These are phyloP conservation scores for Acholoe squamosa DNA, from an alignment of 2,888 invertebrate species.

Conservation along the genomic window DNA sequence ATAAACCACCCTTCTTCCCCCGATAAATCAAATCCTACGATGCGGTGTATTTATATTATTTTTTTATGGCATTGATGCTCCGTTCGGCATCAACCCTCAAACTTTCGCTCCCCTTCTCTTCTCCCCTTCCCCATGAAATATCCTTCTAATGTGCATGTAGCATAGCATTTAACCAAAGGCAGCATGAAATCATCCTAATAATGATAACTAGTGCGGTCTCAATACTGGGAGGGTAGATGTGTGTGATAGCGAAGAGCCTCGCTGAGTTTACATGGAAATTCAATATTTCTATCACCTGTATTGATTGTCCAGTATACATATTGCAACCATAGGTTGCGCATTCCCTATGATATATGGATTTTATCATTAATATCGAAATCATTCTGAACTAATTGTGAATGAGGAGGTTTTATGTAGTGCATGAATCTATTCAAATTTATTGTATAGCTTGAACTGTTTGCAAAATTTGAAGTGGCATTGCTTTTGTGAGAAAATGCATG, in stretches of 20 bases:
- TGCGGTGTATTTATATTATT: not conserved
- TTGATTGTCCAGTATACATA: not conserved
- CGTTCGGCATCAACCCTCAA: not conserved
- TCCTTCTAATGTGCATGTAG: constrained; percentile 26
- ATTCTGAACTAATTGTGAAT: too few species aligned
- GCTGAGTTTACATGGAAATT: not conserved
- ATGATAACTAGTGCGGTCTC: not conserved
- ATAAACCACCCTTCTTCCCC: constrained; percentile 8
- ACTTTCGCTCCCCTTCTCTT: constrained; percentile 35
- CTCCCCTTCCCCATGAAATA: not conserved
- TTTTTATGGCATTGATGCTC: not conserved
- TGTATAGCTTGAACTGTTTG: too few species aligned
- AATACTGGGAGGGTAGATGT: not conserved
- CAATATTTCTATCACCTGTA: not conserved
- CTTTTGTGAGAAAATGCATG: too few species aligned
- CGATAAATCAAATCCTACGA: not conserved
- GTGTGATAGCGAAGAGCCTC: not conserved
- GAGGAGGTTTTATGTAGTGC: too few species aligned
- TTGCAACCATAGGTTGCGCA: too few species aligned
- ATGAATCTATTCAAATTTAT: too few species aligned
- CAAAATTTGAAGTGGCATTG: too few species aligned
- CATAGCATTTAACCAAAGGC: not conserved
- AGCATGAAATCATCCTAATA: not conserved
- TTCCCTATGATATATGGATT: too few species aligned
- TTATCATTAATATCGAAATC: too few species aligned